Evolutionary conservation across 1,140 invertebrate species (phyloP).

Genomic region (Mactra quadrangularis): DNA sequence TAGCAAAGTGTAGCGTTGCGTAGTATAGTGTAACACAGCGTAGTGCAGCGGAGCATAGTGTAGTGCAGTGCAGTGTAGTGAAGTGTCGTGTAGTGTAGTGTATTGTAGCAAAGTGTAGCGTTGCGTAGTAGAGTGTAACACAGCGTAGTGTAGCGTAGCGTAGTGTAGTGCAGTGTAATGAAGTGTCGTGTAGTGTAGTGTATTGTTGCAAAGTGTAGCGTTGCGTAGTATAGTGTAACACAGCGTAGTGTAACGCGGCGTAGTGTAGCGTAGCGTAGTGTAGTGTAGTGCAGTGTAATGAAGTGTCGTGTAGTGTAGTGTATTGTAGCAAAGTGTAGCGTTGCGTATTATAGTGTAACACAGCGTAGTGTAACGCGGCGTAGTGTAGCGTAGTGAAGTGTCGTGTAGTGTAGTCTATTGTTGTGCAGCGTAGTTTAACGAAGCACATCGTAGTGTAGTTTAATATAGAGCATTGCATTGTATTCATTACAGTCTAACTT

Average conservation of each 20-base stretch:
- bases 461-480: neutral
- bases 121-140: neutral
- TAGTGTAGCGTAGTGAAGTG: neutral
- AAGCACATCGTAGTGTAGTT: neutral
- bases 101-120: too few relatives aligned
- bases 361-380: neutral
- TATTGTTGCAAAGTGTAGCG: too few relatives aligned
- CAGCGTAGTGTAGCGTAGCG: neutral
- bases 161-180: neutral
- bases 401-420: neutral
- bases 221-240: too few relatives aligned
- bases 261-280: neutral
- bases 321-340: too few relatives aligned
- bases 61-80: neutral
- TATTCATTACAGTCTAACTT: too few relatives aligned
- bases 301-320: too few relatives aligned
- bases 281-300: too few relatives aligned
- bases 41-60: too few relatives aligned
- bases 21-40: too few relatives aligned
- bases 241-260: neutral
- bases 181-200: too few relatives aligned
- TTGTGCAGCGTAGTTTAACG: neutral
- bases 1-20: too few relatives aligned
- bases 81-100: neutral
- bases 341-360: neutral